Evolutionary conservation across 2,113 vertebrate species (phyloP).

Genomic region (Protobothrops flavoviridis): DNA sequence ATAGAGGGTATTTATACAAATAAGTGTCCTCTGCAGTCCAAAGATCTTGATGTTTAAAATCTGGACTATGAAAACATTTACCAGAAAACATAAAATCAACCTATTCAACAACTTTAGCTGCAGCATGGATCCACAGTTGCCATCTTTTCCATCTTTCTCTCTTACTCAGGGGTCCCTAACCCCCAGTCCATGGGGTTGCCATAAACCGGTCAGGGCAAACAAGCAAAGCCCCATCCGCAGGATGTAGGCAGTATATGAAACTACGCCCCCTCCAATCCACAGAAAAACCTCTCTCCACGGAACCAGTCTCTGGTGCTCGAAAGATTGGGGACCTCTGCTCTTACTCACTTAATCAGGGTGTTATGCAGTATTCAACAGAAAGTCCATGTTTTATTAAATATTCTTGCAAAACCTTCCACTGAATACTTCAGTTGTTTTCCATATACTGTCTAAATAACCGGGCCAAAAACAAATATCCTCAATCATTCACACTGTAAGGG

Average conservation of each 20-base stretch:
- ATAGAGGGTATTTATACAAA: background rate
- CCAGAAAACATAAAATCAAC: slow-evolving; percentile 34
- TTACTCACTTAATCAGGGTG: background rate
- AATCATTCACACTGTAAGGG: background rate
- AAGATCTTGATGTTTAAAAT: background rate
- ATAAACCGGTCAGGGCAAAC: too few species aligned
- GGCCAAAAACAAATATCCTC: background rate
- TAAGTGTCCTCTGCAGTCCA: background rate
- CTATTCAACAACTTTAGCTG: background rate
- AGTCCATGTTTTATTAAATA: background rate
- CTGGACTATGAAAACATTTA: slow-evolving; percentile 33
- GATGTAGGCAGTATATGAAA: too few species aligned
- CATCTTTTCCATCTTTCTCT: background rate
- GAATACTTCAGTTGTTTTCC: background rate
- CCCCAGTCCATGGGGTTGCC: too few species aligned
- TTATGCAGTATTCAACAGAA: rapidly evolving
- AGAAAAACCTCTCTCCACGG: too few species aligned
- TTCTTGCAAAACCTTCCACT: background rate
- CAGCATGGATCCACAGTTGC: background rate
- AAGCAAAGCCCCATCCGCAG: too few species aligned
- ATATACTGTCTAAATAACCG: background rate
- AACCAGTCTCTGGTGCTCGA: too few species aligned
- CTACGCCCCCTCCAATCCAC: too few species aligned
- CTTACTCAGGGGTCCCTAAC: background rate
- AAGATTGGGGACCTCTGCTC: too few species aligned